Evolutionary conservation across 2,113 vertebrate genomes (phyloP).

Genomic region (Siphamia tubifer): DNA sequence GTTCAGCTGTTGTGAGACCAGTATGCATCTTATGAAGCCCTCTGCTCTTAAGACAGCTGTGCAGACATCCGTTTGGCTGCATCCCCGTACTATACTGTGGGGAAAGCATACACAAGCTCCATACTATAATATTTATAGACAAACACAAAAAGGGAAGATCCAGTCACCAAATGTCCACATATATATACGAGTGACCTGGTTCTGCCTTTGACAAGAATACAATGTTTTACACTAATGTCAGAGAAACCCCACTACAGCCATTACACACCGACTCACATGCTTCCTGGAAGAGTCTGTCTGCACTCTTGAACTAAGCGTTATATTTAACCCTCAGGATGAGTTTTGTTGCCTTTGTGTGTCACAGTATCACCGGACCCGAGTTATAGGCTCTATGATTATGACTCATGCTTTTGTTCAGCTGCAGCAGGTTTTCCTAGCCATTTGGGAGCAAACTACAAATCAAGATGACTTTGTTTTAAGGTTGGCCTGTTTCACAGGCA

Average conservation of each 20-base stretch:
- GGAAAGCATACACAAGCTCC: no score
- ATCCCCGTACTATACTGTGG: no score
- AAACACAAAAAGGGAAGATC: background rate
- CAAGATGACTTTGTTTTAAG: background rate
- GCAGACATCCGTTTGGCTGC: constrained; percentile 13
- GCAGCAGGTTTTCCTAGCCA: background rate
- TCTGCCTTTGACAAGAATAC: constrained; percentile 6
- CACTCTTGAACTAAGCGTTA: constrained; percentile 21
- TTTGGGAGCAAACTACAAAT: background rate
- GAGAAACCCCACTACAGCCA: constrained; percentile 14
- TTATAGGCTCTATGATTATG: constrained; percentile 27
- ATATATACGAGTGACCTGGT: constrained; percentile 28
- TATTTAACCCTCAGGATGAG: constrained; percentile 56
- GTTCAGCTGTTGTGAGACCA: no score
- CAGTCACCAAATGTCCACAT: no score
- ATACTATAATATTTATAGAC: no score
- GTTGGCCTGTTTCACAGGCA: background rate
- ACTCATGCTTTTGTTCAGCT: constrained; percentile 42
- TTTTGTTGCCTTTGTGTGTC: constrained; percentile 50
- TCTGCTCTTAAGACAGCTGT: constrained; percentile 19
- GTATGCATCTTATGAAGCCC: constrained; percentile 2
- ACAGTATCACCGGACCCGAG: constrained; percentile 25
- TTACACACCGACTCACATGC: constrained; percentile 45
- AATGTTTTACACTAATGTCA: constrained; percentile 3
- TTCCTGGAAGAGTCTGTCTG: constrained; percentile 56